Percentiles rank a stretch among this genome's conserved stretches.
phyloP scores from a whole-genome alignment of 2,797 vertebrate species.

The Pyrocephalus nanus region DNA sequence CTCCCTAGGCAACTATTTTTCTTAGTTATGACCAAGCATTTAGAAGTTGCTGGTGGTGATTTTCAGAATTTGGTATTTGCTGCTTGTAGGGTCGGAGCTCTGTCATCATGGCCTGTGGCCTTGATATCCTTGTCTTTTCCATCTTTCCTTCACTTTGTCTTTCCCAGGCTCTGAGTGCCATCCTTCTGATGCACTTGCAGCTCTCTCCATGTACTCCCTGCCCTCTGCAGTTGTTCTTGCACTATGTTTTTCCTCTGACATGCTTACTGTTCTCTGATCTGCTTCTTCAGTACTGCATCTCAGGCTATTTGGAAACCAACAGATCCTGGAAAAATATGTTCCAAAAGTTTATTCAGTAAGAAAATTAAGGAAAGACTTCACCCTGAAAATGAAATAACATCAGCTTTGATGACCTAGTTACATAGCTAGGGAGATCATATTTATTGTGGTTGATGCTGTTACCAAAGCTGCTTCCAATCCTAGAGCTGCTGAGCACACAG shows the following conservation, averaged over 20 bases:
- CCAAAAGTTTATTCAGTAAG: not conserved
- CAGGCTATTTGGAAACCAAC: not conserved
- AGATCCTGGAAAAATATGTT: not conserved
- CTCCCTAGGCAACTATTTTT: not conserved
- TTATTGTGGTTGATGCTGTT: not conserved
- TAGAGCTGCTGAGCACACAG: fast-evolving
- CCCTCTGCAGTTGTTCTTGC: not conserved
- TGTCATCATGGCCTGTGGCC: not conserved
- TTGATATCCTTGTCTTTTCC: not conserved
- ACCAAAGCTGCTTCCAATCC: not conserved
- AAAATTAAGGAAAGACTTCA: not conserved
- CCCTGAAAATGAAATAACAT: not conserved
- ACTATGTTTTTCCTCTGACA: not conserved
- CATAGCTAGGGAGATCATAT: not conserved
- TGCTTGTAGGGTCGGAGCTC: not conserved
- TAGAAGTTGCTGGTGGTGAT: not conserved
- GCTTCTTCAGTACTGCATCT: not conserved
- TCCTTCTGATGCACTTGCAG: not conserved
- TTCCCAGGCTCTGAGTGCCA: not conserved
- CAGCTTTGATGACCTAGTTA: slow-evolving; percentile 7
- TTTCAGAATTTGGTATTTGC: not conserved
- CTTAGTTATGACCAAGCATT: not conserved
- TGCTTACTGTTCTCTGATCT: not conserved
- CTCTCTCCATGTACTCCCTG: not conserved
- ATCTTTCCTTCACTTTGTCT: not conserved